Base-by-base conservation (phyloP, 2,888 invertebrate species). In the Apeira syringaria region DNA sequence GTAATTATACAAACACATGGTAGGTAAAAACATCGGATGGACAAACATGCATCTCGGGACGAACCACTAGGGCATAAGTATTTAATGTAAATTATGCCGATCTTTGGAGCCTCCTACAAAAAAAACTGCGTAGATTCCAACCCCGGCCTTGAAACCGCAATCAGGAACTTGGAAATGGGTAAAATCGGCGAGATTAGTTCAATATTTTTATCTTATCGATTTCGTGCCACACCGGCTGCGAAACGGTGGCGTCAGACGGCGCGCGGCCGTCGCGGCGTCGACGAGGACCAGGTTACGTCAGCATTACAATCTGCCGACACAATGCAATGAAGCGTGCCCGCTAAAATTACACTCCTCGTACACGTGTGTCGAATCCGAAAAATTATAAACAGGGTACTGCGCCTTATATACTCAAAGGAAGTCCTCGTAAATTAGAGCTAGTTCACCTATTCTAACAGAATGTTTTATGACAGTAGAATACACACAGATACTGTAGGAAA, bases 221-320 rank as follows among this genome's bases (percentile, higher is more conserved):
- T 58, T 41, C 57, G 50, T 42, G 42, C 42, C 10, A 53, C 41
- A 53, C 41, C 53, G 57, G 61, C 46, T 27, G 20, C 39, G n/a
- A n/a, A n/a, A n/a, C n/a, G 30, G 15, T 22, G 24, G 51, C 32
- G 35, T 46, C 52, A 68, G 65, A 62, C 73, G 53, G 50, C 54
- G 47, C 53, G 60, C 63, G 68, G 51, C 62, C 64, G 45, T 59
- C 65, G n/a, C n/a, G n/a, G n/a, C n/a, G 44, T 15, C 65, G 45
- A 12, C 50, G 52, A 61, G 65, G 65, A 51, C 78, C 78, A 78
- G 79, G 77, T 76, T 73, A 69, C 59, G 61, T 68, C 65, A 67
- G 28, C 10, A 3, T 30, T 33, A 38, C 37, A 13, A 50, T 46
- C 44, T 42, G n/a, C 26, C 35, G 20, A 38, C 30, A 20, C 28